Base-by-base conservation (phyloP, 2,888 invertebrate species). In the Cantharis flavilabris region DNA sequence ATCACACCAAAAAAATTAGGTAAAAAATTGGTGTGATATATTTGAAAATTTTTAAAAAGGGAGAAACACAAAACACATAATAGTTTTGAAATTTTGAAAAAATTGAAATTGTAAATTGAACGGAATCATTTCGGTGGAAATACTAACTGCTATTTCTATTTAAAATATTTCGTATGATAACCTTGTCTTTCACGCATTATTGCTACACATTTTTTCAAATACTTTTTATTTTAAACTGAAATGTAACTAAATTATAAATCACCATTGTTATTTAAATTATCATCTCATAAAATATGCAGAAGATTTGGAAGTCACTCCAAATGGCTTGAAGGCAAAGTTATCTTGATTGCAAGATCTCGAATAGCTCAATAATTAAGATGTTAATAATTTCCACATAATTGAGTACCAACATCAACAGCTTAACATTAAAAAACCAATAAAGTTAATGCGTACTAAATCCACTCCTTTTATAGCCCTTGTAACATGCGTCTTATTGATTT, bases 321-420 rank as follows among this genome's bases (percentile, higher is more conserved):
- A 49, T 49, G n/a, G 49, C 49, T 49, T 49, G 49, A 49, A 49
- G 49, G 49, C n/a, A 49, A n/a, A 49, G 5, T 49, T 49, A 49
- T 49, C 49, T 49, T 49, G 49, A 49, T 49, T 49, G 49, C n/a
- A 2, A 49, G 49, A 49, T 49, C 49, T 49, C 13, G 13, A 49
- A 49, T n/a, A 49, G 49, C 49, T 49, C 49, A 49, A 67, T 67
- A 67, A 67, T 67, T 67, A 67, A 67, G 65, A 67, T 26, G 26
- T 67, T 67, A 67, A 67, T 26, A 67, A 67, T 67, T 67, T 67
- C 65, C 65, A 67, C 23, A 67, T 67, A 67, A 67, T 67, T 67
- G 16, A 67, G 16, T 26, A 67, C 65, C n/a, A 67, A 67, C 65
- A 26, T 49, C 49, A 49, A 49, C 49, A 49, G 49, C 49, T 49